Percentiles rank a stretch among this genome's conserved stretches.
Evolutionary conservation across 2,888 invertebrate genomes (phyloP).

Genomic region (Drosophila mercatorum): DNA sequence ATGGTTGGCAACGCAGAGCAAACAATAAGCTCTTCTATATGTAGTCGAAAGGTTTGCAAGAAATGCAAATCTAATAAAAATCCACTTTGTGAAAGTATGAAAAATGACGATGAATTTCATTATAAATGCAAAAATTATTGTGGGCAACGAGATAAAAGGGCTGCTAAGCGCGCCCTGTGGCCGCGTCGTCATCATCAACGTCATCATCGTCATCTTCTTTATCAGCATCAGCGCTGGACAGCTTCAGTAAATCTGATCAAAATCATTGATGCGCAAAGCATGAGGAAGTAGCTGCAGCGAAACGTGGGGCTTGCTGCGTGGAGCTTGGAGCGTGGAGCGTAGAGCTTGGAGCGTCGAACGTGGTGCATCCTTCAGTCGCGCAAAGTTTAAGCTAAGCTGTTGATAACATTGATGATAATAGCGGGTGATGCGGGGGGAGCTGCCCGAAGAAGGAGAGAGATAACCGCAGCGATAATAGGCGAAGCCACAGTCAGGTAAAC

Average conservation of each 20-base stretch:
- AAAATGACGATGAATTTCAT: constrained; percentile 79
- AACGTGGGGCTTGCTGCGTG: constrained; percentile 46
- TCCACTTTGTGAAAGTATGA: constrained; percentile 77
- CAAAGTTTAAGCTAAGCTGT: constrained; percentile 70
- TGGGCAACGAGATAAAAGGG: constrained; percentile 49
- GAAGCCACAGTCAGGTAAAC: constrained; percentile 53
- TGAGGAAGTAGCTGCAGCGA: constrained; percentile 51
- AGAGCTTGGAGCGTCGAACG: constrained; percentile 35
- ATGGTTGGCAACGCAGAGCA: constrained; percentile 15
- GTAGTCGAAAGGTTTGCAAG: constrained; percentile 27
- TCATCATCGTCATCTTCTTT: constrained; percentile 28
- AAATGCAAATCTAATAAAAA: constrained; percentile 75
- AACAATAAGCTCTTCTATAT: constrained; percentile 13
- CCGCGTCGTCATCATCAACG: constrained; percentile 32
- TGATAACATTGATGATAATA: constrained; percentile 69
- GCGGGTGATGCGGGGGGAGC: background rate
- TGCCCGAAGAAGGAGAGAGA: constrained; percentile 27
- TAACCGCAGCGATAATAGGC: constrained; percentile 67
- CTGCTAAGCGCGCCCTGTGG: constrained; percentile 35
- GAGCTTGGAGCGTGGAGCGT: constrained; percentile 44
- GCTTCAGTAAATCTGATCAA: constrained; percentile 73
- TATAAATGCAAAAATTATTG: constrained; percentile 77
- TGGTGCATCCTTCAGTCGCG: constrained; percentile 47
- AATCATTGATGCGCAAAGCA: constrained; percentile 74
- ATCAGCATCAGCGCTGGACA: constrained; percentile 43